Conservation (phyloP, 2,113 vertebrate genomes). For the Phoenicopterus ruber region DNA sequence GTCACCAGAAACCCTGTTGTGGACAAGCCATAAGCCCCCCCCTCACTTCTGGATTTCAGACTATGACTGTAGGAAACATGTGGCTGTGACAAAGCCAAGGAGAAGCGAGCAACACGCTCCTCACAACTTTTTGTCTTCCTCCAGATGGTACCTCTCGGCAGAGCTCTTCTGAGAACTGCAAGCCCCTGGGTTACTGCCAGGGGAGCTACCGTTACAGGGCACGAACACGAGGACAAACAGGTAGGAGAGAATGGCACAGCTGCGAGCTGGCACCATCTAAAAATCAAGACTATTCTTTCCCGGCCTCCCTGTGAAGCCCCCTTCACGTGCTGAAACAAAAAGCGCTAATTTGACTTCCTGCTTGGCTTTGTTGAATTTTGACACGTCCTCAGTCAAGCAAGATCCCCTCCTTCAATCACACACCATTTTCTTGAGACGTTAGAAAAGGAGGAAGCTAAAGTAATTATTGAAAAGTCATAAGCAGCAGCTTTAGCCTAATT, state of each 20-base stretch:
- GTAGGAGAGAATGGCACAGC: slow-evolving; percentile 59
- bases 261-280: slow-evolving; percentile 13
- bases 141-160: not conserved
- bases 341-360: slow-evolving; percentile 64
- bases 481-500: slow-evolving; percentile 72
- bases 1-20: not conserved
- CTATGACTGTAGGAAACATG: fast-evolving
- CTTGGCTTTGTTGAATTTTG: slow-evolving; percentile 58
- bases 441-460: slow-evolving; percentile 63
- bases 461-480: slow-evolving; percentile 72
- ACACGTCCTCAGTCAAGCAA: slow-evolving; percentile 61
- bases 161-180: not conserved
- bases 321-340: slow-evolving; percentile 60
- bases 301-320: not conserved
- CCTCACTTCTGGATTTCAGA: not conserved
- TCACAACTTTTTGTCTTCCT: not conserved
- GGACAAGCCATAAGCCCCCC: not conserved
- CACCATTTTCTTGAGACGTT: slow-evolving; percentile 65
- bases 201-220: not conserved
- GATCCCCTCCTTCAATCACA: slow-evolving; percentile 72
- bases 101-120: not conserved
- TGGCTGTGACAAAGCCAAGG: not conserved
- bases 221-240: slow-evolving; percentile 23
- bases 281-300: slow-evolving; percentile 70
- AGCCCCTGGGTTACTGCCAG: not conserved